Base-by-base conservation (phyloP, 2,113 vertebrate species). In the Cavia porcellus region DNA sequence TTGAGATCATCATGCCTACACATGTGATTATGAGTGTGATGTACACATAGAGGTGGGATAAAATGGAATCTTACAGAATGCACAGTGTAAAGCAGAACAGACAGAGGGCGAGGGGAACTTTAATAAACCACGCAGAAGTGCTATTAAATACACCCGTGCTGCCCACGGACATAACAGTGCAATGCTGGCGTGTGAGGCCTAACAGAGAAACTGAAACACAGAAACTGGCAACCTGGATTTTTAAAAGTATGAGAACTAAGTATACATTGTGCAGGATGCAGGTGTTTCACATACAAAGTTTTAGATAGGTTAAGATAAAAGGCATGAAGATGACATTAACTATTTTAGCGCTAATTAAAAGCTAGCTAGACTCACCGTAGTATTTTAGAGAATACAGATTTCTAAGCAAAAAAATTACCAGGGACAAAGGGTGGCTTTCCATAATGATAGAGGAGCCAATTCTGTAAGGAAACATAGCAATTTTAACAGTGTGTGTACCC, bases 1-100 rank as follows among this genome's bases (percentile, higher is more conserved):
- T 17, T 10, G 8, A 47, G 6, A 5, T 7, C 4, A n/a, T 3
- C 0, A 2, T 0, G 3, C 47, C 81, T 6, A 74, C 30, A 22
- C 10, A 5, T 20, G 1, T 24, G n/a, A 12, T 6, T 5, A 19
- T 35, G 20, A 82, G 7, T 20, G 19, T 52, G 14, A 47, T 8
- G 25, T 1, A 4, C 17, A 83, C 10, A 35, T 10, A 64, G 52
- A 57, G 10, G 25, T 17, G 19, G 66, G 28, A 59, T 10, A 22
- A 11, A 75, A 79, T 4, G 22, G 0, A 57, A 22, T 24, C 75
- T 35, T 42, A 25, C 3, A 50, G 68, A 61, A 62, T 38, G 28
- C 45, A 8, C 28, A 24, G 0, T 2, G 0, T 5, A 81, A 24
- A 7, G 1, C 59, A 47, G 42, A 74, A 11, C 72, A 80, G 57